Evolutionary conservation across 2,888 invertebrate genomes (phyloP).

Genomic region (Lobophora halterata): DNA sequence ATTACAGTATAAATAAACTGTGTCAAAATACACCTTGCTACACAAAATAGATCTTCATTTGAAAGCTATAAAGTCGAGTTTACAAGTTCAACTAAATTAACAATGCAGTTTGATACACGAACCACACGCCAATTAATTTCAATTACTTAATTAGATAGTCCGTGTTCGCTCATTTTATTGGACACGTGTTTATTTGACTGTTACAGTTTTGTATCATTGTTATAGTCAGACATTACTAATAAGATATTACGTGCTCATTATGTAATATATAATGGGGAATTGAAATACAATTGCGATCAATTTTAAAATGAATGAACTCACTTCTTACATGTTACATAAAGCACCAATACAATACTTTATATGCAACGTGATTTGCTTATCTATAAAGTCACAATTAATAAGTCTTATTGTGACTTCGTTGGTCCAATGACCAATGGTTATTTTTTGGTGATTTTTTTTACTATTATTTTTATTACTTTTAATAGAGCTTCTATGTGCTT

Average conservation of each 20-base stretch:
- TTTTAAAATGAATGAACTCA: too few relatives aligned
- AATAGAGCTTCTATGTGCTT: constrained; percentile 2
- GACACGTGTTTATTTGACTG: constrained; percentile 14
- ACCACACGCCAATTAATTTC: constrained; percentile 17
- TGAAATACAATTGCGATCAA: background rate
- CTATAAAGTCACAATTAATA: too few relatives aligned
- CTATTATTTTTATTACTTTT: too few relatives aligned
- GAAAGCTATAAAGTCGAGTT: constrained; percentile 1
- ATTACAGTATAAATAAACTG: too few relatives aligned
- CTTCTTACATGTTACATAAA: too few relatives aligned
- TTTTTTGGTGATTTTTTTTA: too few relatives aligned
- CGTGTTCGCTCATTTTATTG: constrained; percentile 16
- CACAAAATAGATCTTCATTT: background rate
- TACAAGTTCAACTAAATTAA: constrained; percentile 2
- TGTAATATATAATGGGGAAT: background rate
- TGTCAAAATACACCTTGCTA: background rate
- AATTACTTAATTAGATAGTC: constrained; percentile 18
- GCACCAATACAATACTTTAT: too few relatives aligned
- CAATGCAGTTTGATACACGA: constrained; percentile 14
- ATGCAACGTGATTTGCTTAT: too few relatives aligned
- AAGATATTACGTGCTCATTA: background rate
- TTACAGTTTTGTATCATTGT: background rate
- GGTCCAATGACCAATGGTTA: too few relatives aligned
- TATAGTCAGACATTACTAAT: background rate
- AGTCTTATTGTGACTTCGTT: too few relatives aligned